These are phyloP conservation scores for Phanerotoma sp. DNA, from an alignment of 2,888 invertebrate genomes.

Conservation along the genomic window DNA sequence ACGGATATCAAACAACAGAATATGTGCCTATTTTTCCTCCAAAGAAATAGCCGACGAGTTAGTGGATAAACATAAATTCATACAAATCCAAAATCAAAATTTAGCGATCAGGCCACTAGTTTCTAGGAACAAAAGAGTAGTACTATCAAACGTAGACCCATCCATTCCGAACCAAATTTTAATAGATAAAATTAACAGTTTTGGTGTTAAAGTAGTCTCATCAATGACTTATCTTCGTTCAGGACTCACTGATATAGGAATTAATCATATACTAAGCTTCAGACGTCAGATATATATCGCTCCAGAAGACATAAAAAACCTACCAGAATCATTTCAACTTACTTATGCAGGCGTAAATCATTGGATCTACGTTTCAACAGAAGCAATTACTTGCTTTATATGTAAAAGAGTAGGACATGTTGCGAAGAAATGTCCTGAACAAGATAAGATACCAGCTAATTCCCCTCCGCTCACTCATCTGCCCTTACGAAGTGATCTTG, in stretches of 20 bases:
- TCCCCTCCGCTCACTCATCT: background rate
- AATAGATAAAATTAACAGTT: no score
- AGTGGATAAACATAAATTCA: conserved; percentile 22
- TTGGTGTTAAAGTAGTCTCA: no score
- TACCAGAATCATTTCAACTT: conserved; percentile 21
- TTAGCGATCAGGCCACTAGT: conserved; percentile 30
- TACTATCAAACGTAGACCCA: conserved; percentile 8
- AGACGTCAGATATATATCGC: conserved; percentile 29
- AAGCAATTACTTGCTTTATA: conserved; percentile 16
- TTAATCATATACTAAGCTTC: no score
- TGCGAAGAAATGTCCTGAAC: conserved; percentile 20
- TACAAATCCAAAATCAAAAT: conserved; percentile 20
- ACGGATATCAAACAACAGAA: conserved; percentile 8
- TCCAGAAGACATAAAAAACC: conserved; percentile 23
- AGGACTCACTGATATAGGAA: no score
- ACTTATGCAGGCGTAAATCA: conserved; percentile 22
- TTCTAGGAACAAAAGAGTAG: conserved; percentile 20
- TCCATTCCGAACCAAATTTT: conserved; percentile 1
- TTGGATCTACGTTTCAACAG: conserved; percentile 18
- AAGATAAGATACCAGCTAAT: no score
- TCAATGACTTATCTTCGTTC: no score
- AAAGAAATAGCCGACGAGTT: conserved; percentile 10
- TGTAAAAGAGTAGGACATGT: conserved; percentile 17
- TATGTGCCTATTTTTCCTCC: conserved; percentile 2
- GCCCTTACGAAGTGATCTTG: no score